Base-by-base conservation (phyloP, 2,888 invertebrate species). In the Cynaeus angustus region DNA sequence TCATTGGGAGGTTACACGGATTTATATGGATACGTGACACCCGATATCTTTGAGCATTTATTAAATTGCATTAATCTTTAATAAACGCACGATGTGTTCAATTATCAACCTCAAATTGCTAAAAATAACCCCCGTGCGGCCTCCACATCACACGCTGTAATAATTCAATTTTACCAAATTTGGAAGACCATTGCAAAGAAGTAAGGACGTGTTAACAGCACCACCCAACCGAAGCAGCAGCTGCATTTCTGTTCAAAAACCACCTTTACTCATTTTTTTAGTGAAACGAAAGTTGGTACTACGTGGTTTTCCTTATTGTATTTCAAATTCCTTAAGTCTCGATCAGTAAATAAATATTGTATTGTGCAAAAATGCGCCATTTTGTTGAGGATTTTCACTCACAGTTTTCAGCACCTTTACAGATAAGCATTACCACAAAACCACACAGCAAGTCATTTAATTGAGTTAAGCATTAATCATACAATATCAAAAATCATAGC, bases 121-220 rank as follows among this genome's bases (percentile, higher is more conserved):
- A 75, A 75, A 77, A 79, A 79, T 80, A 78, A 72, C 69, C 77
- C 65, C 77, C 81, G 79, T 80, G 79, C 79, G 80, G 74, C 74
- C 66, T 10, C 75, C 77, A 79, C 73, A 79, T 73, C 69, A 56
- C 26, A 21, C 53, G 28, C n/a, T 69, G 55, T 70, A 52, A 62
- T 43, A 52, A 71, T 72, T 72, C 74, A 73, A 71, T 73, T 75
- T 74, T 70, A 68, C 76, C 77, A 75, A 77, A 78, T 75, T 78
- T 74, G 77, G 77, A 56, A 41, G 13, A 41, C n/a, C 9, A n/a
- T 33, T 33, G 33, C n/a, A 33, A 33, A 21, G 21, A 21, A 21
- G 21, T 21, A 21, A 21, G 21, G 33, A 33, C 7, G 33, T 33
- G 33, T 33, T 9, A 28, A 33, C 33, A 21, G 33, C 33, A 7